These are phyloP conservation scores for Drosophila subpulchrella DNA, from an alignment of 1,140 invertebrate species.

Conservation along the genomic window DNA sequence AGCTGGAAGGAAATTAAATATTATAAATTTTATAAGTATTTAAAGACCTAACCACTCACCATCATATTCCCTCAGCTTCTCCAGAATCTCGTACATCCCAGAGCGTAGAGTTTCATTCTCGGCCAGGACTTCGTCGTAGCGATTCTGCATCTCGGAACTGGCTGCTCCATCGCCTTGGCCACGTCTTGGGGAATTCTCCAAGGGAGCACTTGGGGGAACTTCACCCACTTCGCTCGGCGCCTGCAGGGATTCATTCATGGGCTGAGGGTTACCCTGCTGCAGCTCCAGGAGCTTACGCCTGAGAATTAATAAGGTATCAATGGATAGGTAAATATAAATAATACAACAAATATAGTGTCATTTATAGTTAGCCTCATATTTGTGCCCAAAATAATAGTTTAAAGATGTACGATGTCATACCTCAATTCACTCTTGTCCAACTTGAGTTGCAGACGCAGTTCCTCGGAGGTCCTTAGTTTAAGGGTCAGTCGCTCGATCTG, in stretches of 20 bases:
- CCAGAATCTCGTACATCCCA: slow-evolving; percentile 88
- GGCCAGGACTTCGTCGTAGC: slow-evolving; percentile 85
- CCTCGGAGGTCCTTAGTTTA: slow-evolving; percentile 79
- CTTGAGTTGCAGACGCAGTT: slow-evolving; percentile 79
- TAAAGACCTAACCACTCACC: slow-evolving; percentile 74
- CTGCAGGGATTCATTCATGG: slow-evolving; percentile 34
- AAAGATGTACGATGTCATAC: slow-evolving; percentile 12
- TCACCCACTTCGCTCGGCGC: slow-evolving; percentile 69
- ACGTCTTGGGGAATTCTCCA: slow-evolving; percentile 61
- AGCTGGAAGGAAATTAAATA: slow-evolving; percentile 26
- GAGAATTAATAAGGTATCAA: fast-evolving
- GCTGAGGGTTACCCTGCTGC: slow-evolving; percentile 12
- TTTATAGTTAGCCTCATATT: too few species aligned
- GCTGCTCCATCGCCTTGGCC: slow-evolving; percentile 72
- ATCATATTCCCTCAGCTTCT: slow-evolving; percentile 87
- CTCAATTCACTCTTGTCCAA: slow-evolving; percentile 79
- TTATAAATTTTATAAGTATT: not conserved
- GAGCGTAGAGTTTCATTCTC: slow-evolving; percentile 87
- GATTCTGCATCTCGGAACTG: slow-evolving; percentile 70
- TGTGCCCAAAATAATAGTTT: too few species aligned
- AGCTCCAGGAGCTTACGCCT: slow-evolving; percentile 55
- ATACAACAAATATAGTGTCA: too few species aligned
- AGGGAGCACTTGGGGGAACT: slow-evolving; percentile 46
- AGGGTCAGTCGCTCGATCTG: slow-evolving; percentile 77
- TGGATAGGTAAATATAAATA: too few species aligned